phyloP scores from a whole-genome alignment of 2,888 invertebrate genomes.

The Mythimna pallens region DNA sequence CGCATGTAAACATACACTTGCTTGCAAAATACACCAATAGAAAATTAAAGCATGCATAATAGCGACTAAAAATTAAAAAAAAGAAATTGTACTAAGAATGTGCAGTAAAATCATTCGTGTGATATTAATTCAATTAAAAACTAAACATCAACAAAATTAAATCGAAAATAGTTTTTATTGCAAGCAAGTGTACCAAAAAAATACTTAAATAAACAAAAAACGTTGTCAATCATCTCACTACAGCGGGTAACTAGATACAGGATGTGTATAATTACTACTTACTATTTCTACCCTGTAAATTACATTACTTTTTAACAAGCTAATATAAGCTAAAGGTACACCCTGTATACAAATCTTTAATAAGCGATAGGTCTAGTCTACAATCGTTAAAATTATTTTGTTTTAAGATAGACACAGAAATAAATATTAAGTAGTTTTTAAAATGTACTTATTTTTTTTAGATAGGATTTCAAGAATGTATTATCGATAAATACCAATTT shows the following conservation, averaged over 20 bases:
- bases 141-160: neutral
- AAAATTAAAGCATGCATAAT: constrained; percentile 21
- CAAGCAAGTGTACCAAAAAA: constrained; percentile 47
- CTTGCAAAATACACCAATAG: constrained; percentile 48
- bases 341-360: constrained; percentile 52
- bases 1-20: constrained; percentile 33
- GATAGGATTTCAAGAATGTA: neutral
- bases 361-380: constrained; percentile 46
- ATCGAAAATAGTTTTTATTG: constrained; percentile 11
- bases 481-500: neutral
- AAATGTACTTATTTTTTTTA: neutral
- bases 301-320: constrained; percentile 56
- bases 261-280: constrained; percentile 40
- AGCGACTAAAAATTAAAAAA: neutral
- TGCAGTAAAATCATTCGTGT: neutral
- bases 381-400: neutral
- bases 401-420: constrained; percentile 17
- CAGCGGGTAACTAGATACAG: constrained; percentile 57
- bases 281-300: constrained; percentile 50
- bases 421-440: constrained; percentile 13
- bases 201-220: constrained; percentile 36
- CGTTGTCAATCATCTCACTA: constrained; percentile 50
- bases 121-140: neutral
- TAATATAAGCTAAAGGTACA: constrained; percentile 43
- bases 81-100: neutral